These are phyloP conservation scores for Atlantisia rogersi DNA, from an alignment of 2,113 vertebrate genomes.

Conservation along the genomic window DNA sequence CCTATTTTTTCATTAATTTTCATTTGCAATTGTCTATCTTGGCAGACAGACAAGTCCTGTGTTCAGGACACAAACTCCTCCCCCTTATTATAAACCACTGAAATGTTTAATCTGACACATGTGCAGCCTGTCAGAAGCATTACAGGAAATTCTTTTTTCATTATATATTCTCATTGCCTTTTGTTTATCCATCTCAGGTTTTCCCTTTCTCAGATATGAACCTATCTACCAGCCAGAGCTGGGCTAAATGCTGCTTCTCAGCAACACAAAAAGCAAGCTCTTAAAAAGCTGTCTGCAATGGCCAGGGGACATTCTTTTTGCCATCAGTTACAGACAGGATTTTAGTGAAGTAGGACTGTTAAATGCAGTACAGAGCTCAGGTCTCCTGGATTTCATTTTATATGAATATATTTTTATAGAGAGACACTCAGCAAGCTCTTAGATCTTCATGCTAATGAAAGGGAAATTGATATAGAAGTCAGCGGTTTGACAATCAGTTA, in stretches of 20 bases:
- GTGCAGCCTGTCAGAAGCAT: background rate
- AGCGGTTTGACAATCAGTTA: background rate
- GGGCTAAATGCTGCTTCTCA: background rate
- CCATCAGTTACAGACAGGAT: background rate
- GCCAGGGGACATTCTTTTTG: background rate
- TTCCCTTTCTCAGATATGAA: background rate
- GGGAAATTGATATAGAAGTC: background rate
- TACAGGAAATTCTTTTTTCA: background rate
- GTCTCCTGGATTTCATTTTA: slow-evolving; percentile 10
- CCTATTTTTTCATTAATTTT: background rate
- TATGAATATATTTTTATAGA: background rate
- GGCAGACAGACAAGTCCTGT: background rate
- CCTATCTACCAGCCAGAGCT: background rate
- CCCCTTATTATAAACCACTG: background rate
- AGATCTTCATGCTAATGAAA: background rate
- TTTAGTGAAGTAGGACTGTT: background rate
- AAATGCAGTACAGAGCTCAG: background rate
- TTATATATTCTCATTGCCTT: background rate
- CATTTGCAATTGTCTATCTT: background rate
- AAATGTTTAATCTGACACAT: slow-evolving; percentile 18
- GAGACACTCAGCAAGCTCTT: background rate
- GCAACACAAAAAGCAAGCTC: background rate
- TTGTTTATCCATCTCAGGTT: background rate
- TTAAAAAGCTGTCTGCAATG: background rate
- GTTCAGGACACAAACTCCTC: background rate